Evolutionary conservation across 2,113 vertebrate genomes (phyloP).

Genomic region (Cacatua alba): DNA sequence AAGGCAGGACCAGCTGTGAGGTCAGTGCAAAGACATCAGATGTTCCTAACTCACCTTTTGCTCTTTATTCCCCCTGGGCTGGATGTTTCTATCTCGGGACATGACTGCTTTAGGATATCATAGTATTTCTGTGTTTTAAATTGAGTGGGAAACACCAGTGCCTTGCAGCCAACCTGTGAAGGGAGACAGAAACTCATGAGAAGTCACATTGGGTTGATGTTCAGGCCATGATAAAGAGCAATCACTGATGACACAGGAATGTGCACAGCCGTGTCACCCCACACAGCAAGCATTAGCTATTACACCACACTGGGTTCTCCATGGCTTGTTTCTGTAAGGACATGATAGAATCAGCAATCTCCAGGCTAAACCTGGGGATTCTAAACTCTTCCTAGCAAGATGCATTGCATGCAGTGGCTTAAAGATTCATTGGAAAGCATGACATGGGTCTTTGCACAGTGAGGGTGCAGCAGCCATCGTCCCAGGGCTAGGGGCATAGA

Average conservation of each 20-base stretch:
- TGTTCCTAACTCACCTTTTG: slow-evolving; percentile 77
- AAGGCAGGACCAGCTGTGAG: not conserved
- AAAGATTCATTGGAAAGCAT: not conserved
- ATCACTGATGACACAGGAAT: not conserved
- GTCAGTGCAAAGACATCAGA: not conserved
- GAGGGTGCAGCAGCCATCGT: not conserved
- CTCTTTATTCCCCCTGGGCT: slow-evolving; percentile 85
- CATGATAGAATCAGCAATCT: not conserved
- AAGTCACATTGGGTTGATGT: not conserved
- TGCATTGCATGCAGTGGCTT: not conserved
- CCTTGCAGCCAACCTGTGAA: slow-evolving; percentile 88
- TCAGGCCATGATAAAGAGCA: not conserved
- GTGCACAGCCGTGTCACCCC: not conserved
- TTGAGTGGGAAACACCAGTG: slow-evolving; percentile 84
- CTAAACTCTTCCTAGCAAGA: not conserved
- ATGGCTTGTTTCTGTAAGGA: not conserved
- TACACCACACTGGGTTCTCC: not conserved
- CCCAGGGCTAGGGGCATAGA: not conserved
- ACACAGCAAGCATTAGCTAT: not conserved
- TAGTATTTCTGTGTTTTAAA: slow-evolving; percentile 91
- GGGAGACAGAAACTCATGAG: slow-evolving; percentile 6
- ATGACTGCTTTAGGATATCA: slow-evolving; percentile 85
- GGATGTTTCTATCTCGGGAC: slow-evolving; percentile 85
- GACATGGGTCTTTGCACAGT: not conserved
- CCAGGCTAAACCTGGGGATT: not conserved